These are phyloP conservation scores for Serranochromis macrocephalus DNA, from an alignment of 2,113 vertebrate genomes.

Conservation along the genomic window DNA sequence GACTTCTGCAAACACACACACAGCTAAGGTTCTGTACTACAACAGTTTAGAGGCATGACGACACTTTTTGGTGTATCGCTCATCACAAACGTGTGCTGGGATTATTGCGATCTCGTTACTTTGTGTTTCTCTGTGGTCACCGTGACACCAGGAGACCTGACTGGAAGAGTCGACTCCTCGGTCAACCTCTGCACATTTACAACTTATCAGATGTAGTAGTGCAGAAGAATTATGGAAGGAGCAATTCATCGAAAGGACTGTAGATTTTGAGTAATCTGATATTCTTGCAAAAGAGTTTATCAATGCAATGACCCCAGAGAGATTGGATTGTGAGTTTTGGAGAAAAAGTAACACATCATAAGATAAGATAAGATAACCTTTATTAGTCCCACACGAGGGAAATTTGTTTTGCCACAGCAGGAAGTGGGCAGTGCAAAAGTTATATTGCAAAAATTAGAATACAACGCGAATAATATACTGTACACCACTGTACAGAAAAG, in stretches of 20 bases:
- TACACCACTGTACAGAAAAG: too few relatives aligned
- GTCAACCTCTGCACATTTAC: neutral
- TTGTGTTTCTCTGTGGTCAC: neutral
- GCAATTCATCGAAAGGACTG: neutral
- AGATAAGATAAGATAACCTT: neutral
- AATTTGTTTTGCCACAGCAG: too few relatives aligned
- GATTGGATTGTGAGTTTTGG: neutral
- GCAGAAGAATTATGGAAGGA: neutral
- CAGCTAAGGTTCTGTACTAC: neutral
- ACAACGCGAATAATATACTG: too few relatives aligned
- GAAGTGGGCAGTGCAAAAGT: too few relatives aligned
- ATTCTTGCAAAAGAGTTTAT: neutral
- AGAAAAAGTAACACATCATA: neutral
- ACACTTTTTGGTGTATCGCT: neutral
- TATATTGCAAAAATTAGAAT: too few relatives aligned
- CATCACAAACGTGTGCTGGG: neutral
- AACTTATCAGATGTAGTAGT: neutral
- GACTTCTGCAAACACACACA: slow-evolving; percentile 67
- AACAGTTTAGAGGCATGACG: neutral
- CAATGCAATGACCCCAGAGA: neutral
- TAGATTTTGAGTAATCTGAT: neutral
- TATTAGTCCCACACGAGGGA: neutral
- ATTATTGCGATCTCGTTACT: neutral
- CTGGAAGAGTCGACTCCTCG: neutral
- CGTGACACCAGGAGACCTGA: neutral